A percentile compares a stretch with the other conserved stretches of the same genome.
phyloP scores from a whole-genome alignment of 2,888 invertebrate genomes.

The Masnerella sp. region DNA sequence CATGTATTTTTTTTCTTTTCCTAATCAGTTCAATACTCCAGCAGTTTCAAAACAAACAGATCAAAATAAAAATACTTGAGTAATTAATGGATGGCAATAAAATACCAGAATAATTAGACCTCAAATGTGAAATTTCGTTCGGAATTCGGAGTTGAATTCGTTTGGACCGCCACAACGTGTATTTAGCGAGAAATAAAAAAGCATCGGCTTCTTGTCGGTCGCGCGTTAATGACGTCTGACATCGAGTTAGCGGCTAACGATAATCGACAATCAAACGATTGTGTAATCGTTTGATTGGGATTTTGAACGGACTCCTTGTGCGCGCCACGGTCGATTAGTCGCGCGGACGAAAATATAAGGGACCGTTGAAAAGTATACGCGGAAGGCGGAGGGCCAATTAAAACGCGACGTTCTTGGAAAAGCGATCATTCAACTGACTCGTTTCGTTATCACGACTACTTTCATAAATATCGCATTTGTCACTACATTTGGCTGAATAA shows the following conservation, averaged over 20 bases:
- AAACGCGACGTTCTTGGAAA: constrained; percentile 44
- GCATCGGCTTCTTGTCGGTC: neutral
- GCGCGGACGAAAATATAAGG: constrained; percentile 15
- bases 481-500: no score
- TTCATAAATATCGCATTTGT: no score
- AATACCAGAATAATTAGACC: no score
- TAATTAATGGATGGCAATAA: no score
- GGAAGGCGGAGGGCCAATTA: constrained; percentile 39
- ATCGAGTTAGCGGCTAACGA: constrained; percentile 24
- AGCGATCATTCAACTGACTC: constrained; percentile 19
- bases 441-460: constrained; percentile 25
- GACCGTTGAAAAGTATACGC: constrained; percentile 46
- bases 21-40: no score
- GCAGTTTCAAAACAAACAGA: no score
- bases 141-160: no score
- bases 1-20: no score
- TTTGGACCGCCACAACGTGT: neutral
- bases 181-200: constrained; percentile 3
- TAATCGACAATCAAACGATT: constrained; percentile 49
- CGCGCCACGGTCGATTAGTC: constrained; percentile 16
- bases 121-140: no score
- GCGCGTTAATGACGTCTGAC: constrained; percentile 33
- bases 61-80: no score
- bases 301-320: constrained; percentile 41
- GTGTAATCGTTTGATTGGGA: constrained; percentile 40